Conservation (phyloP, 2,113 vertebrate genomes). For the Gracilinanus agilis region DNA sequence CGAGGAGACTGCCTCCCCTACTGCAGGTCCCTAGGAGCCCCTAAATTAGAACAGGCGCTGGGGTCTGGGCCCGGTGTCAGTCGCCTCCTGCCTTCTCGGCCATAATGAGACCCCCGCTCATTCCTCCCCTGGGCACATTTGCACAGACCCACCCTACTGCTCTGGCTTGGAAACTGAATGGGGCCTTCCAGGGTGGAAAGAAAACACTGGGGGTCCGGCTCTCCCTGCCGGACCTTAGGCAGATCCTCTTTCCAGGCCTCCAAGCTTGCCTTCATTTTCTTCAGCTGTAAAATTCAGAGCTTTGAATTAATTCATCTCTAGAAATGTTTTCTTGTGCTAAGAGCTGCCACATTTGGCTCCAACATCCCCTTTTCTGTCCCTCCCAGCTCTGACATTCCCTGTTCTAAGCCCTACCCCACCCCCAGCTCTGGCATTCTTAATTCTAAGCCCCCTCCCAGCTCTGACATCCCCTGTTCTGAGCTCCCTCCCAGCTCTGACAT, state of each 20-base stretch:
- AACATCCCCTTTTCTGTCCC: too few relatives aligned
- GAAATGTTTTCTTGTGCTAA: not conserved
- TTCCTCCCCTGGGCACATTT: not conserved
- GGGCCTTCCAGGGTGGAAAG: not conserved
- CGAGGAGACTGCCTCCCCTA: not conserved
- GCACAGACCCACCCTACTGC: too few relatives aligned
- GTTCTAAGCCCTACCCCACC: not conserved
- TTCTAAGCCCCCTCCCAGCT: too few relatives aligned
- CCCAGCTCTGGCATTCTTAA: not conserved
- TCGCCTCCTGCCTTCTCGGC: not conserved
- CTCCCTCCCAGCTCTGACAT: not conserved
- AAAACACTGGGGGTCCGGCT: too few relatives aligned
- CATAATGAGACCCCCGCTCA: not conserved
- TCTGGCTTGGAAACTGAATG: too few relatives aligned
- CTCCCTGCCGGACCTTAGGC: not conserved
- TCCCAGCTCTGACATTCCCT: too few relatives aligned
- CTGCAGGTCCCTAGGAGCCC: not conserved
- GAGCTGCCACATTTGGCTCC: too few relatives aligned
- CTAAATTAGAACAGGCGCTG: not conserved
- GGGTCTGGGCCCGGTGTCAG: not conserved
- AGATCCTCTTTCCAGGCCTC: not conserved
- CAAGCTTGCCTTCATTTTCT: not conserved
- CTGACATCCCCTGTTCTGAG: not conserved
- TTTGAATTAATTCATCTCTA: not conserved
- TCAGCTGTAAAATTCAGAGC: not conserved